These are phyloP conservation scores for Ormyrus thymus DNA, from an alignment of 2,888 invertebrate species.

Conservation along the genomic window DNA sequence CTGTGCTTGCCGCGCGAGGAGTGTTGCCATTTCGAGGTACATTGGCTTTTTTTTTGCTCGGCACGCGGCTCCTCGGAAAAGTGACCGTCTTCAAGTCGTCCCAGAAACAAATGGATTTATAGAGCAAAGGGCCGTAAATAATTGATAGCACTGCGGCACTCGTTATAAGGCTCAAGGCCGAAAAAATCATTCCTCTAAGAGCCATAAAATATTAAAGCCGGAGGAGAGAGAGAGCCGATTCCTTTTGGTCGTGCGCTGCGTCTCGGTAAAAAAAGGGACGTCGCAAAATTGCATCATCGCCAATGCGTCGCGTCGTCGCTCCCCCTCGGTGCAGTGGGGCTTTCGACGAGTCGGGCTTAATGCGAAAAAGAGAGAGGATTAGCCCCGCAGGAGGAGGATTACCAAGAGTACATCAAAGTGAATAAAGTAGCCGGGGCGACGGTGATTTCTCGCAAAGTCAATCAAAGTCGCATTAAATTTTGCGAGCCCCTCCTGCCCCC, in stretches of 20 bases:
- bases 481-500: neutral
- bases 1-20: neutral
- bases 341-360: neutral
- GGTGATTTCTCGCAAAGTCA: constrained; percentile 42
- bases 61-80: too few relatives aligned
- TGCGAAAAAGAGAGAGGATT: too few relatives aligned
- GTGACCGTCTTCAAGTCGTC: too few relatives aligned
- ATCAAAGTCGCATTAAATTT: constrained; percentile 50
- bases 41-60: too few relatives aligned
- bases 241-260: too few relatives aligned
- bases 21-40: neutral
- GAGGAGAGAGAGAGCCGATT: too few relatives aligned
- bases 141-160: too few relatives aligned
- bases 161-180: too few relatives aligned
- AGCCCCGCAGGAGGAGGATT: neutral
- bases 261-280: neutral
- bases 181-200: too few relatives aligned
- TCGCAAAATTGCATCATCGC: constrained; percentile 16
- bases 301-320: neutral
- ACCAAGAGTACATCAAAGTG: constrained; percentile 25
- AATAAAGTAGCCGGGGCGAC: constrained; percentile 20
- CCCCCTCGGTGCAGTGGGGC: constrained; percentile 4
- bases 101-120: too few relatives aligned
- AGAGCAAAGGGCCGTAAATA: too few relatives aligned
- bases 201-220: too few relatives aligned